phyloP scores from a whole-genome alignment of 37 sponge, comb jelly and placozoan genomes.

The Geodia barretti region DNA sequence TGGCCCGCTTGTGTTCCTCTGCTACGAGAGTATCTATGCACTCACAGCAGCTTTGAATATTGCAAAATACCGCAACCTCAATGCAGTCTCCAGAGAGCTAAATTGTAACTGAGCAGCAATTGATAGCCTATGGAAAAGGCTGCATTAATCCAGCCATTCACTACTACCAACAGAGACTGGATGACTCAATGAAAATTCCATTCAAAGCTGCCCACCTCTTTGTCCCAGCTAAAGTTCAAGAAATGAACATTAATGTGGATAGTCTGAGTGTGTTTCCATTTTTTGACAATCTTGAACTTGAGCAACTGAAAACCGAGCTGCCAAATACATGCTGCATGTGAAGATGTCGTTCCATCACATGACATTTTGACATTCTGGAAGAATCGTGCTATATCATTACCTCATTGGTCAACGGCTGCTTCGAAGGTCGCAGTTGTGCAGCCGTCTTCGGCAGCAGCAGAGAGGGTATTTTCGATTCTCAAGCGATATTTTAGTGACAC shows the following conservation, averaged over 20 bases:
- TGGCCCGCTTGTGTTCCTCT: constrained; percentile 26
- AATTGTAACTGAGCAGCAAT: neutral
- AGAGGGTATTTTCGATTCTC: constrained; percentile 30
- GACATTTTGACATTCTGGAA: too few relatives aligned
- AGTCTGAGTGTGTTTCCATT: neutral
- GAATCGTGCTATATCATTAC: too few relatives aligned
- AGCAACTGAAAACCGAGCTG: constrained; percentile 30
- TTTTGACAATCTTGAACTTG: neutral
- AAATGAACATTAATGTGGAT: constrained; percentile 4
- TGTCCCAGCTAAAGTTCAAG: constrained; percentile 1
- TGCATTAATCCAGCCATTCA: neutral
- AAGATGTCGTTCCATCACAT: neutral
- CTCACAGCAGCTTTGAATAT: constrained; percentile 24
- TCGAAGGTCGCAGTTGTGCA: constrained; percentile 12
- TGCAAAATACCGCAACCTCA: neutral
- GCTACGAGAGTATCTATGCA: constrained; percentile 17
- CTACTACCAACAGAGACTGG: neutral
- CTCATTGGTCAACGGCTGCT: too few relatives aligned
- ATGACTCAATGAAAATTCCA: neutral
- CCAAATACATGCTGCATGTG: constrained; percentile 19
- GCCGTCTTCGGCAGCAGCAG: constrained; percentile 42
- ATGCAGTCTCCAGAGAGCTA: neutral
- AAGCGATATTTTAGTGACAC: constrained; percentile 3
- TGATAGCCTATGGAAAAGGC: neutral
- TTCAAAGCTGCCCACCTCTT: constrained; percentile 12